Conservation (phyloP, 1,140 invertebrate genomes). For the Caenorhabditis elegans region DNA sequence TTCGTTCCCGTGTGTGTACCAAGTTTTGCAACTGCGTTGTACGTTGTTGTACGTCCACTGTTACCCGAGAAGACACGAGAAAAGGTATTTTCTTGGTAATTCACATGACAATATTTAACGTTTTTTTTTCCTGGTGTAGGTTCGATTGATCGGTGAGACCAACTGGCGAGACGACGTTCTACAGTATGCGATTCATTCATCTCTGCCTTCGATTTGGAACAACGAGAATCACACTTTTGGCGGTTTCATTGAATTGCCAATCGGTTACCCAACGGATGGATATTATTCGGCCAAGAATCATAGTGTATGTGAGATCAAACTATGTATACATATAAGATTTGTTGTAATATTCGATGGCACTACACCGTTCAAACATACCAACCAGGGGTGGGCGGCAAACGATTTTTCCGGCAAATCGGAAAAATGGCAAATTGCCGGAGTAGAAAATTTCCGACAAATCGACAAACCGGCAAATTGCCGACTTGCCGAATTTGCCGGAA, state of each 20-base stretch:
- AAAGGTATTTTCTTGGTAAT: constrained; percentile 29
- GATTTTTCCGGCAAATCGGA: too few relatives aligned
- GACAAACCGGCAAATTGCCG: too few relatives aligned
- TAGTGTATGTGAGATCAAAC: neutral
- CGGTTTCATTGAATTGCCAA: neutral
- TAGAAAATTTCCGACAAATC: too few relatives aligned
- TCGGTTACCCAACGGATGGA: constrained; percentile 11
- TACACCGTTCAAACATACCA: too few relatives aligned
- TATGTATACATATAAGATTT: neutral
- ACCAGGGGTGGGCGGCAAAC: neutral
- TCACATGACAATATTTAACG: neutral
- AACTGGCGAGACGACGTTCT: constrained; percentile 35
- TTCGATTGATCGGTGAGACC: constrained; percentile 24
- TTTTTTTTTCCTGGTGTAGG: constrained; percentile 13
- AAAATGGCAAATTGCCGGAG: too few relatives aligned
- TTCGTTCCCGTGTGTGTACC: constrained; percentile 35
- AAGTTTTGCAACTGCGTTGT: constrained; percentile 33
- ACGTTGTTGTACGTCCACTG: constrained; percentile 19
- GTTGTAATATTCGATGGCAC: neutral
- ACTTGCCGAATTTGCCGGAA: too few relatives aligned
- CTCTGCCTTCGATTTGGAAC: constrained; percentile 29
- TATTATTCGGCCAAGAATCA: constrained; percentile 25
- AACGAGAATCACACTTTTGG: constrained; percentile 28
- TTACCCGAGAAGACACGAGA: constrained; percentile 32
- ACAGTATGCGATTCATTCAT: constrained; percentile 5